Percentiles rank a stretch among this genome's conserved stretches.
Conservation (phyloP, 2,113 vertebrate genomes). For the Odontophorus gujanensis region DNA sequence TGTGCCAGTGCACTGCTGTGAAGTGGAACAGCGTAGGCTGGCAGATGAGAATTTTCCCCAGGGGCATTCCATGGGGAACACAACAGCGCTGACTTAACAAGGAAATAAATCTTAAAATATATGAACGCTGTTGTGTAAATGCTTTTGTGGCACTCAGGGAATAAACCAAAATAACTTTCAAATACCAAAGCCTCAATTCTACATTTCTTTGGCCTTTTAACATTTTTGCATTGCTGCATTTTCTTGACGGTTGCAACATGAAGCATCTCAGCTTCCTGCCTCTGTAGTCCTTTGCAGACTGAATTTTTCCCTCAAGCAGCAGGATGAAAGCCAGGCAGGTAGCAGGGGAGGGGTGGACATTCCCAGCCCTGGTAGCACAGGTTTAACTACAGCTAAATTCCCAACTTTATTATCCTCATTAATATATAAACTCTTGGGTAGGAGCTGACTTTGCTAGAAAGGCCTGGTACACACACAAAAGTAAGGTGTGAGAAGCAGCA, state of each 20-base stretch:
- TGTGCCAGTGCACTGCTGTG: neutral
- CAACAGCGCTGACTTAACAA: slow-evolving; percentile 19
- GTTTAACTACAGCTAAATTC: neutral
- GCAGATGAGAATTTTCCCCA: neutral
- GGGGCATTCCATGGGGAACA: neutral
- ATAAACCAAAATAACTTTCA: slow-evolving; percentile 12
- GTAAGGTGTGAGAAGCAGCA: neutral
- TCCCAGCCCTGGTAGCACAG: neutral
- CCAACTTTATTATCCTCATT: neutral
- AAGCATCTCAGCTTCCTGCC: neutral
- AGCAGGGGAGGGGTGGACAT: neutral
- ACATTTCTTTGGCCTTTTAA: neutral
- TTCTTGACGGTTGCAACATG: neutral
- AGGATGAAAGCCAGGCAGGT: neutral
- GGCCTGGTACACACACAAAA: accelerated
- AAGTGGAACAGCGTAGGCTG: slow-evolving; percentile 12
- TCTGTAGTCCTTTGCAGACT: accelerated
- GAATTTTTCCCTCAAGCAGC: neutral
- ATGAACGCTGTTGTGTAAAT: neutral
- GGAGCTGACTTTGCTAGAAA: neutral
- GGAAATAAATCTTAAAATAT: neutral
- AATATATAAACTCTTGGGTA: neutral
- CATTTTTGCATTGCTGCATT: neutral
- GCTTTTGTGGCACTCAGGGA: slow-evolving; percentile 1
- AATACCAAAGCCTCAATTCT: neutral